These are phyloP conservation scores for Carapus acus DNA, from an alignment of 2,797 vertebrate genomes.

Conservation along the genomic window DNA sequence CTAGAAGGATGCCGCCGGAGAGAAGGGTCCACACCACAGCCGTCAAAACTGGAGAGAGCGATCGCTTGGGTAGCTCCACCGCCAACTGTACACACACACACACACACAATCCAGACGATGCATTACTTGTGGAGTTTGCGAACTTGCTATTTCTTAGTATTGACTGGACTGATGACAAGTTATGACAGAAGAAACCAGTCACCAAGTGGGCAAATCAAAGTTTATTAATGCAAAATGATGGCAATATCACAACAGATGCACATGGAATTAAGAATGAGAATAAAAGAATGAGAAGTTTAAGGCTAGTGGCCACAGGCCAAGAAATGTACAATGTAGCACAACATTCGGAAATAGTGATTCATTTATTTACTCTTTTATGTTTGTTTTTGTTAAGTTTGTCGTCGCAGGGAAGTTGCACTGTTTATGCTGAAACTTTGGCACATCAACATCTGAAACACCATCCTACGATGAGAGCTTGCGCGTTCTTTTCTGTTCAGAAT, in stretches of 20 bases:
- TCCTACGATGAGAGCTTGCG: too few species aligned
- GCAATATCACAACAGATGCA: background rate
- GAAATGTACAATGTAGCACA: too few species aligned
- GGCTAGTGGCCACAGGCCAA: background rate
- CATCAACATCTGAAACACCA: too few species aligned
- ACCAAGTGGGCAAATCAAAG: background rate
- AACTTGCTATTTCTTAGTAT: background rate
- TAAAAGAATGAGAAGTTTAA: background rate
- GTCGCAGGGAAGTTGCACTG: too few species aligned
- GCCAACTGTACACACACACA: constrained; percentile 54
- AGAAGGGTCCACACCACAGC: constrained; percentile 85
- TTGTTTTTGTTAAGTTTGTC: too few species aligned
- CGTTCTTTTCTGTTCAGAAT: too few species aligned
- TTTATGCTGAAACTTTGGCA: too few species aligned
- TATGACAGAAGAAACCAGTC: constrained; percentile 5
- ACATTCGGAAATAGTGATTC: too few species aligned
- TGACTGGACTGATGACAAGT: background rate
- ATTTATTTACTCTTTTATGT: too few species aligned
- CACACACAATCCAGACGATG: constrained; percentile 36
- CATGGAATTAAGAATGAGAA: background rate
- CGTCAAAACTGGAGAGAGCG: constrained; percentile 75
- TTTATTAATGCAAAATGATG: constrained; percentile 50
- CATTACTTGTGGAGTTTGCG: background rate
- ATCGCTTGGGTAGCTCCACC: constrained; percentile 48
- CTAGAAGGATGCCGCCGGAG: constrained; percentile 82